Base-by-base conservation (phyloP, 2,888 invertebrate genomes). In the Lymantria dispar region DNA sequence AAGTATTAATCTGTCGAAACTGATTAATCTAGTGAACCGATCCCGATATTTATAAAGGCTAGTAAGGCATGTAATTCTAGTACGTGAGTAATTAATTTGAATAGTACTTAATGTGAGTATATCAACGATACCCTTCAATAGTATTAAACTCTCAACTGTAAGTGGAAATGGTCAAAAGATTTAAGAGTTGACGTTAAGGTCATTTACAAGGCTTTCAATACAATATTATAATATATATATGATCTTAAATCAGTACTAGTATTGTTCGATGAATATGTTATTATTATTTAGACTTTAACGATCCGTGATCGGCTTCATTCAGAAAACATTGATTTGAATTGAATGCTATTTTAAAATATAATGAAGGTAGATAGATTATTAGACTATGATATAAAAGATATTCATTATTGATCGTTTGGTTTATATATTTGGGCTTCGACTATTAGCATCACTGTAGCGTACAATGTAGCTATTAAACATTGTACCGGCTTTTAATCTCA, bases 171-270 rank as follows among this genome's bases (percentile, higher is more conserved):
- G 80, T 82, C 70, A 65, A 72, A 75, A 76, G 71, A 74, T 76
- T 74, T 68, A 62, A 59, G 54, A 49, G 60, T 65, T 74, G 74
- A 72, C 61, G 8, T 33, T 77, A 76, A 86, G 86, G 85, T 69
- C 79, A 77, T 66, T 62, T 12, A 68, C 81, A 83, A 85, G 84
- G 82, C 61, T 70, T 74, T 57, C 54, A 30, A 13, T 61, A 46
- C 22, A 41, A 48, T 37, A 44, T 48, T 46, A 44, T 52, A 54
- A 53, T 56, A 49, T 52, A 45, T 54, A 46, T 60, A 60, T 64
- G 61, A 61, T 68, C 22, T 37, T 12, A 38, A n/a, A n/a, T 44
- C 15, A 13, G 22, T 22, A 22, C 22, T 3, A 22, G 22, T 33
- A 33, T 33, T 33, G 33, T 10, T 33, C 33, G 33, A 22, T 22